Conservation (phyloP, 92 coral and sea anemone genomes). For the Paramuricea clavata region DNA sequence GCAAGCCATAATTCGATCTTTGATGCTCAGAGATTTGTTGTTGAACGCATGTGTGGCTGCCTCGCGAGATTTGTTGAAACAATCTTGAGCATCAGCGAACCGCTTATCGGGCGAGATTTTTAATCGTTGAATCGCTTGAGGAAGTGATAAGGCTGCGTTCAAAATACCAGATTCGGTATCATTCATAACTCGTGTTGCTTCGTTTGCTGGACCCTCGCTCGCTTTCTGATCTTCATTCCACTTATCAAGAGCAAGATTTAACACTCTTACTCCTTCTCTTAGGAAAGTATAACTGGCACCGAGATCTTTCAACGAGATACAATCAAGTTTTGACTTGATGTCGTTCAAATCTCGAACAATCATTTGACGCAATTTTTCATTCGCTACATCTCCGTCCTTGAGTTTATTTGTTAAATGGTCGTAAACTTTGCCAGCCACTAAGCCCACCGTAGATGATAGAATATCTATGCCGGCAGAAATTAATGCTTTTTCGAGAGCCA, state of each 20-base stretch:
- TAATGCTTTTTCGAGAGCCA: too few species aligned
- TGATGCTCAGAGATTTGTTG: constrained; percentile 7
- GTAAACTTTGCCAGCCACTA: background rate
- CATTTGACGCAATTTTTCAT: background rate
- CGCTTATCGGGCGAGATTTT: background rate
- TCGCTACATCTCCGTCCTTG: background rate
- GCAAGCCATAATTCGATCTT: constrained; percentile 10
- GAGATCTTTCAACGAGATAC: background rate
- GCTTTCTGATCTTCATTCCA: background rate
- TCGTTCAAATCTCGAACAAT: background rate
- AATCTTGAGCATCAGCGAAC: background rate
- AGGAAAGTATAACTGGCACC: background rate
- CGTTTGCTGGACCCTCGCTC: background rate
- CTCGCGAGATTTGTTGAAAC: background rate
- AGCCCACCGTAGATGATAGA: background rate
- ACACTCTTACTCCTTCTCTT: background rate
- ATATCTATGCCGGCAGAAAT: too few species aligned
- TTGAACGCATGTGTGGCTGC: background rate
- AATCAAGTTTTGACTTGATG: background rate
- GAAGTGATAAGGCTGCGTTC: background rate
- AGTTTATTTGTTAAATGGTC: background rate
- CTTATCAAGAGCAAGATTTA: background rate
- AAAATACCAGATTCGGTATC: background rate
- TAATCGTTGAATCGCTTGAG: background rate
- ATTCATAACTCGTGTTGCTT: background rate